These are phyloP conservation scores for Sebastes diploproa DNA, from an alignment of 2,797 vertebrate species.

Conservation along the genomic window DNA sequence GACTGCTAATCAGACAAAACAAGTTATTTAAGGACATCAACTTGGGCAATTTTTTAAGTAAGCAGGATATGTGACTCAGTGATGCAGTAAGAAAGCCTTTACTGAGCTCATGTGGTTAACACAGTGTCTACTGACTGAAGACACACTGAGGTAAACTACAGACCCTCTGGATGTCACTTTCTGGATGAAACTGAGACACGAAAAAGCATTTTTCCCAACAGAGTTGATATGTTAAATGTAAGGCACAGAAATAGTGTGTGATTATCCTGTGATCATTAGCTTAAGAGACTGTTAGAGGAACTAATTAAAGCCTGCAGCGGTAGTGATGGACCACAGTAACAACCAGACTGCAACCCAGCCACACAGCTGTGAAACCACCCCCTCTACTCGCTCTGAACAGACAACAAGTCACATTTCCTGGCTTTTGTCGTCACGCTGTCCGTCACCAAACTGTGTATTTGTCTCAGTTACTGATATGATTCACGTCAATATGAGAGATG, in stretches of 20 bases:
- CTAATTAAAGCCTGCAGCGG: slow-evolving; percentile 66
- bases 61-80: background rate
- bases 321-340: slow-evolving; percentile 37
- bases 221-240: slow-evolving; percentile 16
- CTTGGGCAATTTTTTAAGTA: background rate
- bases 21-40: background rate
- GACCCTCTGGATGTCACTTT: background rate
- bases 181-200: background rate
- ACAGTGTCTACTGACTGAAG: background rate
- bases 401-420: slow-evolving; percentile 16
- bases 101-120: background rate
- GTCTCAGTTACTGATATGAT: slow-evolving; percentile 9
- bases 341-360: slow-evolving; percentile 32
- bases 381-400: background rate
- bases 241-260: slow-evolving; percentile 36
- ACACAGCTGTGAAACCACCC: slow-evolving; percentile 60
- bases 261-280: slow-evolving; percentile 60
- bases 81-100: background rate
- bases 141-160: background rate
- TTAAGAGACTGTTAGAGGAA: slow-evolving; percentile 27
- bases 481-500: background rate
- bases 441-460: background rate
- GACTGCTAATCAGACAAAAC: background rate
- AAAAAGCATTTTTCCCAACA: slow-evolving; percentile 6
- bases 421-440: background rate